Percentiles rank a stretch among this genome's conserved stretches.
These are phyloP conservation scores for Dryococelus australis DNA, from an alignment of 2,888 invertebrate genomes.

Conservation along the genomic window DNA sequence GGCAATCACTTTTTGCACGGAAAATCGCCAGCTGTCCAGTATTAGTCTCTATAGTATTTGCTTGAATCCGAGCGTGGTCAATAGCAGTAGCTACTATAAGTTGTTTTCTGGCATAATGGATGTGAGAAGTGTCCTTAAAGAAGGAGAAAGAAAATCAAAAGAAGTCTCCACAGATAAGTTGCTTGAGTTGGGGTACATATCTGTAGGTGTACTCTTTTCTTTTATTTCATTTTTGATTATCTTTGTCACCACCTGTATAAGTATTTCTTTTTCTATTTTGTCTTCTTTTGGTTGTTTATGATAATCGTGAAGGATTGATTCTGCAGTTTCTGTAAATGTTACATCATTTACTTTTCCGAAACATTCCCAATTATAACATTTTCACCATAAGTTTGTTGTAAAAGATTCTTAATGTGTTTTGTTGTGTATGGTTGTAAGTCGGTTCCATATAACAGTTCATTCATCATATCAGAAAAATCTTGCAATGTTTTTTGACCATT, in stretches of 20 bases:
- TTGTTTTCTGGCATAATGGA: not conserved
- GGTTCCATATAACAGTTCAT: too few species aligned
- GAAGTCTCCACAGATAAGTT: not conserved
- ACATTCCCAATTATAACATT: too few species aligned
- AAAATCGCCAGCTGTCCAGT: too few species aligned
- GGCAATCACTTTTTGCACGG: too few species aligned
- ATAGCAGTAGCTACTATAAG: not conserved
- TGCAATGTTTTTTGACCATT: too few species aligned
- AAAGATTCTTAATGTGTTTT: too few species aligned
- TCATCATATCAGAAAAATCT: too few species aligned
- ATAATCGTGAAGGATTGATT: not conserved
- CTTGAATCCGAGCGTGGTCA: not conserved
- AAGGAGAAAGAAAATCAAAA: not conserved
- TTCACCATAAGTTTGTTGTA: too few species aligned
- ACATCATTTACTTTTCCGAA: too few species aligned
- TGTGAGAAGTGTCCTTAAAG: not conserved
- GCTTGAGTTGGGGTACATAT: not conserved
- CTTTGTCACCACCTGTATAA: not conserved
- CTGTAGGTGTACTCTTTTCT: not conserved
- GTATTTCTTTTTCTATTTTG: not conserved
- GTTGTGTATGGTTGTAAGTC: too few species aligned
- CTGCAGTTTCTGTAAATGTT: too few species aligned
- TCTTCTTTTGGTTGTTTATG: conserved; percentile 2
- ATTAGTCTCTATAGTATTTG: too few species aligned
- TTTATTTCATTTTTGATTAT: not conserved